Evolutionary conservation across 2,797 vertebrate genomes (phyloP), one percentile per base, ranked within the genome.

Genomic region (Microchirus variegatus): DNA sequence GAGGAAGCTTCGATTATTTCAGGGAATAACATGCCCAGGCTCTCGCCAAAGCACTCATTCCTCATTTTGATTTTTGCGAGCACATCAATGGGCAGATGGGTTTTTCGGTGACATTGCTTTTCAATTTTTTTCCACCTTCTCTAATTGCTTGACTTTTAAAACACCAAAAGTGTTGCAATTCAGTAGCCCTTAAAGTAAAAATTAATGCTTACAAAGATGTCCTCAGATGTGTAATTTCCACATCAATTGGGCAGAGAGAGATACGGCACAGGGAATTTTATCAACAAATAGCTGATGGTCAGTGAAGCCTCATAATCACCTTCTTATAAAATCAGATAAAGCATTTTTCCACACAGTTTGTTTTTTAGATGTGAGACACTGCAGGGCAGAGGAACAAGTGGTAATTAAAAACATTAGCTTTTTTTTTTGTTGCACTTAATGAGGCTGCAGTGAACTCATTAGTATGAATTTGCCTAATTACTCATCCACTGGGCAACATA

Each of bases 51-150:
- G 65, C 16, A 38, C 26, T 22, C 45, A 45, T 8, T 12, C 50
- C 64, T 45, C 51, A 62, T 48, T 67, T 63, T 1, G 2, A 54
- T 51, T 63, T 44, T 3, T 49, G n/a, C n/a, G n/a, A n/a, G n/a
- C n/a, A n/a, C n/a, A n/a, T n/a, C n/a, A n/a, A n/a, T 37, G 26
- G 49, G 40, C 43, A 59, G 65, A 73, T 72, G 67, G 26, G 51
- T 63, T 61, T 63, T 61, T 70, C 67, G 22, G 48, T 59, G 57
- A 48, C 47, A 49, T 31, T 69, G 51, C 26, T 46, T 42, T 53
- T 58, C 7, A n/a, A 18, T 44, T 69, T 37, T 37, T 46, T 18
- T 36, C 67, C 36, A 36, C 17, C 4, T 43, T 1, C 46, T 43
- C 47, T 67, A 46, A 58, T 54, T 64, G 48, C 55, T 57, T 15